Percentiles rank a stretch among this genome's conserved stretches.
phyloP scores from a whole-genome alignment of 1,140 invertebrate species.

The Papilio polyxenes region DNA sequence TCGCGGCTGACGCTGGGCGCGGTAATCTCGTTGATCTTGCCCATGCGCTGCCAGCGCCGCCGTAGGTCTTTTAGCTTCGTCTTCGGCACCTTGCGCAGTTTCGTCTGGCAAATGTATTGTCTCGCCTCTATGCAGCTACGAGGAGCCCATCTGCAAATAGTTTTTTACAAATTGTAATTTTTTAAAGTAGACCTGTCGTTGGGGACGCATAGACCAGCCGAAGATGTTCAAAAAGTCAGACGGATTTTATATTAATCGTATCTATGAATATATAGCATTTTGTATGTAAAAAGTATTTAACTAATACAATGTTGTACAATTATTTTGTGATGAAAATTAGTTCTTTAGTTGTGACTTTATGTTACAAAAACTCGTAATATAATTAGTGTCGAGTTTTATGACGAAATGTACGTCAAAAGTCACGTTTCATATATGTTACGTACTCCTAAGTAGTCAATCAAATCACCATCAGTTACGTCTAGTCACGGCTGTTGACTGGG shows the following conservation, averaged over 20 bases:
- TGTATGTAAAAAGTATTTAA: too few species aligned
- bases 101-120: conserved; percentile 85
- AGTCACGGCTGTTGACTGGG: conserved; percentile 7
- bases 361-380: neutral
- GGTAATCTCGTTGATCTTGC: conserved; percentile 78
- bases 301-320: neutral
- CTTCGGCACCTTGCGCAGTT: conserved; percentile 73
- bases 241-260: too few species aligned
- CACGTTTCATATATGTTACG: neutral
- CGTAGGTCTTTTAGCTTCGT: conserved; percentile 69
- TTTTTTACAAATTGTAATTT: neutral
- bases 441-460: conserved; percentile 6
- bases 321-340: neutral
- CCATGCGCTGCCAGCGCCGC: conserved; percentile 70
- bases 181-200: conserved; percentile 24
- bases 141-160: conserved; percentile 82
- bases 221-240: too few species aligned
- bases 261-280: too few species aligned
- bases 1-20: conserved; percentile 69
- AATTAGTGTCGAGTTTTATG: neutral
- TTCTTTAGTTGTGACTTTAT: neutral
- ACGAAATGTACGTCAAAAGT: neutral
- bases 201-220: too few species aligned
- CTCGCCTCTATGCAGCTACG: conserved; percentile 82
- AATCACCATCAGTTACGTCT: neutral